Evolutionary conservation across 2,113 vertebrate genomes (phyloP), one percentile per base, ranked within the genome.

Genomic region (Cnemophilus loriae): DNA sequence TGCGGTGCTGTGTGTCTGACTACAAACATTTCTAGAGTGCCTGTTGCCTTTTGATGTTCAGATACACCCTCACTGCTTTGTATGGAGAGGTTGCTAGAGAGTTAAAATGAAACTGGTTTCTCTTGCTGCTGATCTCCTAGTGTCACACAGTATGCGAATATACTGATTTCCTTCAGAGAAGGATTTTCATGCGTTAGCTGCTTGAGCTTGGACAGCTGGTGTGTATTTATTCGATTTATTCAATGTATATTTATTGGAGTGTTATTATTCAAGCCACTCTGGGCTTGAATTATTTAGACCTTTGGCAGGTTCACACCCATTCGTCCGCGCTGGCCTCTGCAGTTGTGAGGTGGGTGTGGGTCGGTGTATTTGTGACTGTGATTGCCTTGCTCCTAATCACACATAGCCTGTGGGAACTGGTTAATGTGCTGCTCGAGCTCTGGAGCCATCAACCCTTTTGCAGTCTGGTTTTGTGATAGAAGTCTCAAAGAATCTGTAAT

Each of bases 1-100:
- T 86, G 87, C 95, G 95, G 52, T 96, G 89, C 86, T 87, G 57
- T 64, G 95, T 84, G 63, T 92, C 86, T 56, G 0, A 56, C 63
- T 82, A 1, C 57, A 71, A n/a, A 86, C 75, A 89, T 93, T 94
- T 84, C 59, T 87, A 9, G 88, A 89, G 53, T 69, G 86, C 57
- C 80, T 64, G 30, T 32, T 93, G 55, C 65, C 64, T 71, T 92
- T 41, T 64, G 64, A 56, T 47, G 32, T 69, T 80, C 20, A 84
- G 50, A 8, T n/a, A 24, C 5, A 50, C 39, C 63, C 35, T 44
- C 83, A 37, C 22, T 49, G 70, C 52, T 86, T 56, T 50, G 33
- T 22, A 4, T 49, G 30, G 64, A 47, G 84, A 68, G 60, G 50
- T 63, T 89, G 59, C n/a, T 81, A 35, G 46, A 93, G 71, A 76